These are phyloP conservation scores for Apamea anceps DNA, from an alignment of 2,888 invertebrate genomes.

Conservation along the genomic window DNA sequence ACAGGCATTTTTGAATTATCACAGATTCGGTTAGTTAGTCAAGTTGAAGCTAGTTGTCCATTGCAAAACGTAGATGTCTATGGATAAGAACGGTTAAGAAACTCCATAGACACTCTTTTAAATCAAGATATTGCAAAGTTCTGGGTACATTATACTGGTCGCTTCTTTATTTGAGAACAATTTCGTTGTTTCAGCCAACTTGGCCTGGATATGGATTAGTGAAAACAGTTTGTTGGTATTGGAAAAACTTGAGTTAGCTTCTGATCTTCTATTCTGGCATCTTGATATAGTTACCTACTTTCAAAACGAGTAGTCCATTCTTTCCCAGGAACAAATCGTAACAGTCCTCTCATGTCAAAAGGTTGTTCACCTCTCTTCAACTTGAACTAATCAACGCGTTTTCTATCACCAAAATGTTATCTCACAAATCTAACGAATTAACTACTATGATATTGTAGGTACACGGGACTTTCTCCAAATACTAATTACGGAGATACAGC, in stretches of 20 bases:
- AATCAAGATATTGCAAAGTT: neutral
- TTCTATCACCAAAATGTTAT: constrained; percentile 61
- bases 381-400: constrained; percentile 52
- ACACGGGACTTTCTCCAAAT: constrained; percentile 60
- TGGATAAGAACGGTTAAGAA: neutral
- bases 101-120: neutral
- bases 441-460: constrained; percentile 42
- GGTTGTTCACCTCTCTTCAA: constrained; percentile 33
- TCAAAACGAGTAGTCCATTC: neutral
- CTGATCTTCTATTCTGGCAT: neutral
- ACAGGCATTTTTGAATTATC: neutral
- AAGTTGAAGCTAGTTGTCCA: neutral
- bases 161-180: neutral
- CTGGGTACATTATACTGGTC: neutral
- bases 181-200: neutral
- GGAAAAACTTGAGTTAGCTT: neutral
- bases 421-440: constrained; percentile 56
- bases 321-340: neutral
- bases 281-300: neutral
- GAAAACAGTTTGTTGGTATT: neutral
- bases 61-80: neutral
- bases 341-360: constrained; percentile 18
- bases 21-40: neutral
- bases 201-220: neutral
- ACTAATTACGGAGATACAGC: constrained; percentile 57